A percentile compares a stretch with the other conserved stretches of the same genome.
Conservation (phyloP, 2,113 vertebrate species). For the Motacilla alba region DNA sequence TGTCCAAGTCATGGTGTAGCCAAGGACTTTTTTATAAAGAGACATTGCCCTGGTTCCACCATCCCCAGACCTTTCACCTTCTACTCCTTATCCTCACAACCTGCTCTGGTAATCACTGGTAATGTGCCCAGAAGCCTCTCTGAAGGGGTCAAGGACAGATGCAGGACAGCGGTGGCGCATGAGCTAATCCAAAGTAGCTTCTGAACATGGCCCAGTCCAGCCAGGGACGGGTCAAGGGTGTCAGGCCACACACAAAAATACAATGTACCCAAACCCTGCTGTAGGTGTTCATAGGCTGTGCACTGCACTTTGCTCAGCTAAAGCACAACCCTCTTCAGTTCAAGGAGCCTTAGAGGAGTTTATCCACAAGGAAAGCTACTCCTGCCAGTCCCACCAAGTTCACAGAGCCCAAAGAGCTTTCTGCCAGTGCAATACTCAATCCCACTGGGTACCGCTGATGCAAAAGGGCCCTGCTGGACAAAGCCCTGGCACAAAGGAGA, state of each 20-base stretch:
- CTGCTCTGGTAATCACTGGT: background rate
- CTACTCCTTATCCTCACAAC: background rate
- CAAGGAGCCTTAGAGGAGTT: background rate
- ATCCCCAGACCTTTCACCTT: background rate
- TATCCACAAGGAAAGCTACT: background rate
- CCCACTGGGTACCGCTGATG: background rate
- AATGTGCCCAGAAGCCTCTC: background rate
- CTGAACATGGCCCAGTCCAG: background rate
- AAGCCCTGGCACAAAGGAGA: background rate
- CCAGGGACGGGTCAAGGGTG: background rate
- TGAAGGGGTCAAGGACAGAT: background rate
- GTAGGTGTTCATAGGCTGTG: rapidly evolving
- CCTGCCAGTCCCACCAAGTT: background rate
- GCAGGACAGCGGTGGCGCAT: background rate
- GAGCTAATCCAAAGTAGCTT: background rate
- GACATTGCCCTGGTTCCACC: background rate
- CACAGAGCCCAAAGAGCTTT: background rate
- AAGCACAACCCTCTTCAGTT: background rate
- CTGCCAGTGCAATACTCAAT: background rate
- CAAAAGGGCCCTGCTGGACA: background rate
- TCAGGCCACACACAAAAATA: rapidly evolving
- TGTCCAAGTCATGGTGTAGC: background rate
- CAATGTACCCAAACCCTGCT: rapidly evolving
- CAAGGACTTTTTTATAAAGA: background rate
- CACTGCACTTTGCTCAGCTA: background rate